Evolutionary conservation across 2,113 vertebrate genomes (phyloP).

Genomic region (Melanocharis versteri): DNA sequence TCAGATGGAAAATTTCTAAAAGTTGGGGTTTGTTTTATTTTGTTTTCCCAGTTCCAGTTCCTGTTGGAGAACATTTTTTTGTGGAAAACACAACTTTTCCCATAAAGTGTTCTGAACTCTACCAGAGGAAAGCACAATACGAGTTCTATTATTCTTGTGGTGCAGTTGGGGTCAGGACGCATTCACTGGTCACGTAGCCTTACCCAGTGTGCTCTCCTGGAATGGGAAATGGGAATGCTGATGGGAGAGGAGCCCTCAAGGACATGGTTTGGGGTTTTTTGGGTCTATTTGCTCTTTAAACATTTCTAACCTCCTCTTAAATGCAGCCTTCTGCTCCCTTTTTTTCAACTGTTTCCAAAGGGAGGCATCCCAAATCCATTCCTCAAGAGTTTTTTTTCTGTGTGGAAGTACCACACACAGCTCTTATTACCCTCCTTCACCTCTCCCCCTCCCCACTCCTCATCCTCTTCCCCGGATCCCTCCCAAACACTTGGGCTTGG

Average conservation of each 20-base stretch:
- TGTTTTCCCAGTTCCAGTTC: neutral
- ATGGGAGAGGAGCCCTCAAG: constrained; percentile 5
- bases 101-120: constrained; percentile 4
- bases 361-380: neutral
- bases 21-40: neutral
- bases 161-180: constrained; percentile 18
- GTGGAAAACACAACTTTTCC: neutral
- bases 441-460: neutral
- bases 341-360: constrained; percentile 21
- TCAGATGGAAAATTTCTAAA: neutral
- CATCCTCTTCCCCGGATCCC: neutral
- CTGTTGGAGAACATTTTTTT: neutral
- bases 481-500: constrained; percentile 59
- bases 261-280: neutral
- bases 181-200: constrained; percentile 32
- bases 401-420: constrained; percentile 57
- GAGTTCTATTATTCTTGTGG: constrained; percentile 39
- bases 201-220: constrained; percentile 1
- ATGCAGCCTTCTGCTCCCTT: neutral
- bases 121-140: neutral
- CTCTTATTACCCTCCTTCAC: constrained; percentile 22
- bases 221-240: neutral
- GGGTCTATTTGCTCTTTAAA: constrained; percentile 11
- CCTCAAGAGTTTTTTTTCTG: neutral
- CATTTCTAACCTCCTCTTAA: constrained; percentile 29